These are phyloP conservation scores for Sialia sialis DNA, from an alignment of 2,113 vertebrate genomes.

Conservation along the genomic window DNA sequence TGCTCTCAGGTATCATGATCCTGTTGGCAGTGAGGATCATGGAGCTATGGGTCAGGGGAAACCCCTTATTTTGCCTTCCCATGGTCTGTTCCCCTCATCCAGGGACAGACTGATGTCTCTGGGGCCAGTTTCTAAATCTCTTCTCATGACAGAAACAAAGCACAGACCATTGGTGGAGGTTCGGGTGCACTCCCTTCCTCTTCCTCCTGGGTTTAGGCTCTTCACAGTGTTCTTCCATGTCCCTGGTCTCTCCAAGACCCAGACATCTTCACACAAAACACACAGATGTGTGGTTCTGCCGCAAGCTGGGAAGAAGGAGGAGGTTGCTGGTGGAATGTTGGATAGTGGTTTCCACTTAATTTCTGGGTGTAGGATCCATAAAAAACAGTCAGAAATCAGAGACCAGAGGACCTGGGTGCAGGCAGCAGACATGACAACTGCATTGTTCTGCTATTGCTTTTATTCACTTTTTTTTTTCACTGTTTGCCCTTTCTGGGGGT, in stretches of 20 bases:
- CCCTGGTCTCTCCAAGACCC: not conserved
- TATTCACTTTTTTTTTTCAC: not conserved
- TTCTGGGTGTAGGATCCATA: not conserved
- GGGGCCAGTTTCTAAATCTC: not conserved
- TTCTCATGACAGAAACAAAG: not conserved
- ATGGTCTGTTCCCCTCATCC: not conserved
- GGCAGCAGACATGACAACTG: not conserved
- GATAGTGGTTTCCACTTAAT: not conserved
- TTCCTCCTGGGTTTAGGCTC: not conserved
- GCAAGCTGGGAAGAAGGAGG: not conserved
- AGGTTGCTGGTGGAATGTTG: not conserved
- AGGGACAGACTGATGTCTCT: not conserved
- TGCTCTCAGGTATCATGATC: not conserved
- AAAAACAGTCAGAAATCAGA: not conserved
- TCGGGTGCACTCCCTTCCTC: not conserved
- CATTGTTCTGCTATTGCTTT: fast-evolving
- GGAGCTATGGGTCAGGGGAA: not conserved
- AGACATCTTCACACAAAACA: not conserved
- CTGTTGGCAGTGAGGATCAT: not conserved
- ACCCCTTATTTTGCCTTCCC: not conserved
- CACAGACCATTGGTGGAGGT: not conserved
- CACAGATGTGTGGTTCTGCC: not conserved
- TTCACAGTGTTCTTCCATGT: not conserved
- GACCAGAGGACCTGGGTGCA: not conserved
- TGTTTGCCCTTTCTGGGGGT: not conserved